Base-by-base conservation (phyloP, 2,797 vertebrate species). In the Acanthis flammea region DNA sequence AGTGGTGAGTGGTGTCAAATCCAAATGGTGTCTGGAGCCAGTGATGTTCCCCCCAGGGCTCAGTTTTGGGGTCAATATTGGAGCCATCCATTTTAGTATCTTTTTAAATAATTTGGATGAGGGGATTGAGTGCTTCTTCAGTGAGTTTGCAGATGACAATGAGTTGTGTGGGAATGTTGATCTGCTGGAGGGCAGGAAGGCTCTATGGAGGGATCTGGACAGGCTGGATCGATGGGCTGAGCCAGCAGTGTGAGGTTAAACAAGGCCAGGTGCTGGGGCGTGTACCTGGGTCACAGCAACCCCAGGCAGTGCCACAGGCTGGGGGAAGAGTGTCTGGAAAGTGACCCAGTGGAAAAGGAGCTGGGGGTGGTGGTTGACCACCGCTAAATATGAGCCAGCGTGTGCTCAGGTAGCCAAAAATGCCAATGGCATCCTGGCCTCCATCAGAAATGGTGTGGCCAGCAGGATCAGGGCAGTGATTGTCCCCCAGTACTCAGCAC, bases 191-290 rank as follows among this genome's bases (percentile, higher is more conserved):
- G 47, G 10, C 33, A 60, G 76, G 54, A 33, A 44, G 41, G 41
- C 14, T 60, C 61, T 41, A 35, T 27, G 37, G 19, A 13, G 47
- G 19, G 22, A 6, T 48, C 47, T 81, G 86, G 27, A 35, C 54
- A 45, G 85, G 45, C 51, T 57, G 66, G 10, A 37, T 63, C 19
- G 10, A 2, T 57, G 66, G 66, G 21, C 48, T 16, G 31, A 57
- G 23, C 50, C 44, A 30, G 0, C 51, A 19, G 13, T n/a, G 4
- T 15, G 45, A 66, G 24, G 17, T 10, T 53, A 12, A 9, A 5
- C 8, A 16, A 31, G 53, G 24, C 14, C 5, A 22, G 2, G 0
- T 31, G 39, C 7, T 1, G 0, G 4, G 6, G 39, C 30, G 25
- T 45, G 45, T 9, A 22, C 67, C 10, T 66, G 0, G 19, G 8